Evolutionary conservation across 2,797 vertebrate genomes (phyloP).

Genomic region (Pantherophis vulpinus): DNA sequence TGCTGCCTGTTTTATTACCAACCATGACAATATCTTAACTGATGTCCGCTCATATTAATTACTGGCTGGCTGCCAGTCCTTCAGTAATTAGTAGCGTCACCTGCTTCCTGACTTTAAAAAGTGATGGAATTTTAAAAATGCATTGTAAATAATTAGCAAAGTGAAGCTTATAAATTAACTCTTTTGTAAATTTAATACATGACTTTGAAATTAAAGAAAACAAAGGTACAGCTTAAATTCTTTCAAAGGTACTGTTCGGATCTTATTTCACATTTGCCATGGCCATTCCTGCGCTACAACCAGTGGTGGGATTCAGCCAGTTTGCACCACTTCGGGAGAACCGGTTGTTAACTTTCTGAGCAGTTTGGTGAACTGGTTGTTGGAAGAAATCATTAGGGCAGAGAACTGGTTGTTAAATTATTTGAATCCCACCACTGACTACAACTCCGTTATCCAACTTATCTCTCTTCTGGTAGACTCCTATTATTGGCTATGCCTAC

Average conservation of each 20-base stretch:
- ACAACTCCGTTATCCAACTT: background rate
- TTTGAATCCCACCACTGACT: too few species aligned
- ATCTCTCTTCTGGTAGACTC: background rate
- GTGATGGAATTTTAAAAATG: background rate
- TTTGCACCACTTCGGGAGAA: too few species aligned
- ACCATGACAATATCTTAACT: background rate
- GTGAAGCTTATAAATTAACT: background rate
- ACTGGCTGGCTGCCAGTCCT: background rate
- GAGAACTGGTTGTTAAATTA: too few species aligned
- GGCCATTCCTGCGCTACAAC: background rate
- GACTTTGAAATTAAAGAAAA: background rate
- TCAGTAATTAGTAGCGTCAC: background rate
- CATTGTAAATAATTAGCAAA: background rate
- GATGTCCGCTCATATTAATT: background rate
- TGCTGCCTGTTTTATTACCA: background rate
- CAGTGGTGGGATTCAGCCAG: too few species aligned
- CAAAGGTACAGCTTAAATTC: background rate
- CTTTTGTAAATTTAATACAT: background rate
- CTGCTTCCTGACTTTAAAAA: background rate
- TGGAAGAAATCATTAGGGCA: too few species aligned
- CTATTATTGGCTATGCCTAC: background rate
- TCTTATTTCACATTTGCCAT: background rate
- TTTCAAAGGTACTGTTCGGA: too few species aligned
- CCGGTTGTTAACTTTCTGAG: too few species aligned
- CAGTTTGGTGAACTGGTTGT: too few species aligned